These are phyloP conservation scores for Etheostoma spectabile DNA, from an alignment of 2,113 vertebrate species.

Conservation along the genomic window DNA sequence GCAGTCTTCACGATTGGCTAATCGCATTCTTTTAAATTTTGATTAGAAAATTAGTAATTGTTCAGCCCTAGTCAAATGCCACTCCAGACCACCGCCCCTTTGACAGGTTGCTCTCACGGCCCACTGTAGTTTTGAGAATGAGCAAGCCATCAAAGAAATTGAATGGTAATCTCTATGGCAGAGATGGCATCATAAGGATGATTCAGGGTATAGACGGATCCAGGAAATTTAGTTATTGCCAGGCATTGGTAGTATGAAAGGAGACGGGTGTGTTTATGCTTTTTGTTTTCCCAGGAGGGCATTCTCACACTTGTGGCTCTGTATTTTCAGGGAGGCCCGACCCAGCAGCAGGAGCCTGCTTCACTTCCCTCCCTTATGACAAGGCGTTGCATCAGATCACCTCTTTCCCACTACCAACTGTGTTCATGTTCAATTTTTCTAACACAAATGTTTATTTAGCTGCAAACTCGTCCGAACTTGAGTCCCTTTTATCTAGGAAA, in stretches of 20 bases:
- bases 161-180: neutral
- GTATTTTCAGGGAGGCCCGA: slow-evolving; percentile 17
- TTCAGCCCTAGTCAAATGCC: neutral
- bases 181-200: neutral
- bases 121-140: neutral
- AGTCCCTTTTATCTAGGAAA: neutral
- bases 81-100: neutral
- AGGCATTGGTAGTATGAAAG: slow-evolving; percentile 23
- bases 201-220: neutral
- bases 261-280: slow-evolving; percentile 2
- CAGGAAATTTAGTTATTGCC: slow-evolving; percentile 6
- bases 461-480: neutral
- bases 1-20: no score
- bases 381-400: slow-evolving; percentile 20
- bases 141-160: neutral
- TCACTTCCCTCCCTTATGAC: slow-evolving; percentile 13
- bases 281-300: slow-evolving; percentile 10
- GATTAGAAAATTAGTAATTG: no score
- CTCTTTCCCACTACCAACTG: neutral
- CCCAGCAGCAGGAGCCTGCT: slow-evolving; percentile 11
- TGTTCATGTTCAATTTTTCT: neutral
- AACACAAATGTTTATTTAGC: neutral
- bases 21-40: no score
- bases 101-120: neutral
- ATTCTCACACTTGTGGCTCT: slow-evolving; percentile 30